These are phyloP conservation scores for Hypsopygia costalis DNA, from an alignment of 2,888 invertebrate genomes.

Conservation along the genomic window DNA sequence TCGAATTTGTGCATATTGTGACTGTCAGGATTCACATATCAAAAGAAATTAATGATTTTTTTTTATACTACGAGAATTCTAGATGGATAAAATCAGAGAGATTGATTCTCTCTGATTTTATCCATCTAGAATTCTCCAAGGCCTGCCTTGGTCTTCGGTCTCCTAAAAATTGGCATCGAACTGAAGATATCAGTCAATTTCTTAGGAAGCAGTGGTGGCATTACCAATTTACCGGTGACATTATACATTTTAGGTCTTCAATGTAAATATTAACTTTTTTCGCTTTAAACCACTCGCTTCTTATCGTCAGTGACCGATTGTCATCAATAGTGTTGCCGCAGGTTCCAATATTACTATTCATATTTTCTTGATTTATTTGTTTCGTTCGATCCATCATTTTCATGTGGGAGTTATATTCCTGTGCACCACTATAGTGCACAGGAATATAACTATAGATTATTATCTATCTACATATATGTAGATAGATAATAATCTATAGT, in stretches of 20 bases:
- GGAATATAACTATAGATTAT: no score
- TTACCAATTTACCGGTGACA: conserved; percentile 38
- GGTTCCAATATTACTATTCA: not conserved
- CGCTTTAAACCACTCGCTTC: conserved; percentile 8
- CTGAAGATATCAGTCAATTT: conserved; percentile 49
- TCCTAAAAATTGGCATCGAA: conserved; percentile 49
- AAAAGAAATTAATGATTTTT: no score
- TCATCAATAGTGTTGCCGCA: not conserved
- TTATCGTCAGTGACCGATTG: not conserved
- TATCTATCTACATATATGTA: no score
- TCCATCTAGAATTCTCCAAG: conserved; percentile 35
- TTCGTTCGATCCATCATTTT: no score
- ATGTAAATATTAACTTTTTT: conserved; percentile 32
- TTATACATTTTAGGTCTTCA: conserved; percentile 43
- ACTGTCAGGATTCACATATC: no score
- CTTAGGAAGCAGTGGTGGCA: conserved; percentile 42
- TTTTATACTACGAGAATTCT: no score
- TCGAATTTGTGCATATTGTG: no score
- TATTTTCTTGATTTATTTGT: not conserved
- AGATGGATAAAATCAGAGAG: conserved; percentile 40
- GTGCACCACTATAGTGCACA: no score
- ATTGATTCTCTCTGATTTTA: conserved; percentile 45
- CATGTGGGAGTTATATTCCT: no score
- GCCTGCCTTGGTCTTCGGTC: conserved; percentile 27
- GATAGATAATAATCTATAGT: no score